A percentile compares a stretch with the other conserved stretches of the same genome.
Evolutionary conservation across 2,113 vertebrate genomes (phyloP).

Genomic region (Procavia capensis): DNA sequence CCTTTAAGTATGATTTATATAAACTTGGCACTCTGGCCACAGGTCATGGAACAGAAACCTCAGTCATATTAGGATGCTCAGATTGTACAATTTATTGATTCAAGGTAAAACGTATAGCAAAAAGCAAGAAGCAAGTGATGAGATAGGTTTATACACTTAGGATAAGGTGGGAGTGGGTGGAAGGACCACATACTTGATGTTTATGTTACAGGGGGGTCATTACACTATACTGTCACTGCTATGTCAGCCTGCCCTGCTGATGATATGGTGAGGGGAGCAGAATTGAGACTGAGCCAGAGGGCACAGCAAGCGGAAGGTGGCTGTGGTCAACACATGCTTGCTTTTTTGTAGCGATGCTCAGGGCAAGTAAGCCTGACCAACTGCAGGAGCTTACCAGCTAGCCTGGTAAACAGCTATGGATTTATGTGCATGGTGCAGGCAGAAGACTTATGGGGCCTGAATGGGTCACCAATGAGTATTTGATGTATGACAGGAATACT

Average conservation of each 20-base stretch:
- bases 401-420: background rate
- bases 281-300: background rate
- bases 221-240: background rate
- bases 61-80: background rate
- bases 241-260: background rate
- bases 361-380: background rate
- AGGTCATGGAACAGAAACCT: background rate
- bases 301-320: background rate
- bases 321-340: background rate
- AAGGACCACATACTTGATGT: constrained; percentile 9
- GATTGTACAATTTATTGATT: background rate
- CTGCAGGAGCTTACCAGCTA: background rate
- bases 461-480: background rate
- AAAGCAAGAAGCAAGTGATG: background rate
- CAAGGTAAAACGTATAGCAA: background rate
- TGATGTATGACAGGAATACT: background rate
- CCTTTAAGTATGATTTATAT: background rate
- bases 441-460: background rate
- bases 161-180: background rate
- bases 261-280: constrained; percentile 22
- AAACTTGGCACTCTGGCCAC: background rate
- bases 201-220: background rate
- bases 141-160: background rate
- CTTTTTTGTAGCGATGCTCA: background rate
- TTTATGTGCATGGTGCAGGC: background rate